These are phyloP conservation scores for Piezodorus guildinii DNA, from an alignment of 1,140 invertebrate genomes.

Conservation along the genomic window DNA sequence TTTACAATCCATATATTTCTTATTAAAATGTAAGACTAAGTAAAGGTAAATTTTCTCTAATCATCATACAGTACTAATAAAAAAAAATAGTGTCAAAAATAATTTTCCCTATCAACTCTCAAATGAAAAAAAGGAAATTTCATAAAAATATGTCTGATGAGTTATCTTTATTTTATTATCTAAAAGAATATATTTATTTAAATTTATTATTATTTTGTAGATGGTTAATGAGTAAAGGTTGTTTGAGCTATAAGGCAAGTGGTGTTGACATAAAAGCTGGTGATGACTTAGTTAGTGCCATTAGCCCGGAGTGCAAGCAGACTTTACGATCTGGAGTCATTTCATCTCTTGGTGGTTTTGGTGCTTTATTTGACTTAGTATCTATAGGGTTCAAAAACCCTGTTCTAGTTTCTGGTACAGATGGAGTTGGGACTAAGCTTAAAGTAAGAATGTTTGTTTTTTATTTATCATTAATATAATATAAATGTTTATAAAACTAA, in stretches of 20 bases:
- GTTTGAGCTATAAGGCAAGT: conserved; percentile 77
- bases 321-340: conserved; percentile 61
- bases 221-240: conserved; percentile 35
- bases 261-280: conserved; percentile 91
- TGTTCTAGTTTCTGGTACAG: conserved; percentile 84
- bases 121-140: no score
- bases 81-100: no score
- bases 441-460: conserved; percentile 45
- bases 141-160: no score
- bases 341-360: conserved; percentile 81
- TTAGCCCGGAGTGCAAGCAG: conserved; percentile 60
- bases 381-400: conserved; percentile 60
- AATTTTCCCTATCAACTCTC: no score
- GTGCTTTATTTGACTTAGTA: conserved; percentile 76
- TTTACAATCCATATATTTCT: no score
- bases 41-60: no score
- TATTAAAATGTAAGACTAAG: no score
- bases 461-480: no score
- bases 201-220: conserved; percentile 24
- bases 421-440: conserved; percentile 93
- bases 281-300: conserved; percentile 68
- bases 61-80: no score
- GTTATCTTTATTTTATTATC: no score
- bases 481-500: no score
- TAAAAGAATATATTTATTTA: not conserved